A percentile compares a stretch with the other conserved stretches of the same genome.
These are phyloP conservation scores for Neodiprion fabricii DNA, from an alignment of 1,140 invertebrate genomes.

Conservation along the genomic window DNA sequence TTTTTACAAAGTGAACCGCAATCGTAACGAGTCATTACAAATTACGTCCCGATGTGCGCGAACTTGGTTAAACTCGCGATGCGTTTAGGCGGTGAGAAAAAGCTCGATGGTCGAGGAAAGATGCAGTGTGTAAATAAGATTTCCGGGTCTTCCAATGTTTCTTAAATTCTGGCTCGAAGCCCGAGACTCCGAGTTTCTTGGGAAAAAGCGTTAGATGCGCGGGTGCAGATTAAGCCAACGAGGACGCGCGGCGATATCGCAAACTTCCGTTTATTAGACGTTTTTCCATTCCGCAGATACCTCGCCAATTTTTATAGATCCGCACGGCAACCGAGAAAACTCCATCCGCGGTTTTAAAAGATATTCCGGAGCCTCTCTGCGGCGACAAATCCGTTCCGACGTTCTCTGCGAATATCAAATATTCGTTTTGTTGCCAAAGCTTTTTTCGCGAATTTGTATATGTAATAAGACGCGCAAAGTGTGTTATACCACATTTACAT, in stretches of 20 bases:
- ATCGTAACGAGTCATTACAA: too few species aligned
- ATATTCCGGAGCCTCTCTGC: too few species aligned
- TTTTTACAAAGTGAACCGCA: too few species aligned
- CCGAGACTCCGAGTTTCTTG: background rate
- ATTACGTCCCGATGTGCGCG: too few species aligned
- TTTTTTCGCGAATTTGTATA: background rate
- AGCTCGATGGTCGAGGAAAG: background rate
- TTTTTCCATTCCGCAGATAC: background rate
- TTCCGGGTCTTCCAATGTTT: background rate
- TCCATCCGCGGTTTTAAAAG: too few species aligned
- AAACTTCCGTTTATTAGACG: constrained; percentile 5
- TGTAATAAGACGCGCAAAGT: too few species aligned
- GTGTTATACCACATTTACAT: too few species aligned
- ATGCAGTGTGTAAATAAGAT: background rate
- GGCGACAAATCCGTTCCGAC: too few species aligned
- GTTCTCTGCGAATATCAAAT: background rate
- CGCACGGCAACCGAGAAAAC: too few species aligned
- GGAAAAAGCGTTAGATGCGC: background rate
- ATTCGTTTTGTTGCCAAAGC: background rate
- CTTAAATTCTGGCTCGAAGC: background rate
- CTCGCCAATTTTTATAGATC: background rate
- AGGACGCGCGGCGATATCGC: background rate
- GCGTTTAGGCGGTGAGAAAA: background rate
- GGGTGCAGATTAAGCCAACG: background rate
- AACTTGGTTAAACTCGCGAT: too few species aligned